Percentiles rank a stretch among this genome's conserved stretches.
Conservation (phyloP, 2,113 vertebrate species). For the Gavia stellata region DNA sequence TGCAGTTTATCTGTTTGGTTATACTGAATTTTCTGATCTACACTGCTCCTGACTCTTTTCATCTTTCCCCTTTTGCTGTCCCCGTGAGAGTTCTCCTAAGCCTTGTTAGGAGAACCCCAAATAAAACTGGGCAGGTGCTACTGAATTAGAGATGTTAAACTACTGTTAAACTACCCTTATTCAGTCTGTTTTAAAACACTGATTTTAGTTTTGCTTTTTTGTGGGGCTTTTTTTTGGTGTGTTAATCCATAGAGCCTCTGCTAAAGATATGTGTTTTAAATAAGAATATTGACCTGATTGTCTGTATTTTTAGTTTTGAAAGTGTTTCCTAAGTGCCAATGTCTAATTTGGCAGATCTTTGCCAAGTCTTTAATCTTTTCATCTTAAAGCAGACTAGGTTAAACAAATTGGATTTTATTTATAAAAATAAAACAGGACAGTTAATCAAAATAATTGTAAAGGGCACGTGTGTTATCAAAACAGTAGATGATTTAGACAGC, state of each 20-base stretch:
- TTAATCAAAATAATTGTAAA: neutral
- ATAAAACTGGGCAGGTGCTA: neutral
- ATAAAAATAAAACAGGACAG: neutral
- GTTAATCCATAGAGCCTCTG: neutral
- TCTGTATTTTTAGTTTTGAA: neutral
- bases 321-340: fast-evolving
- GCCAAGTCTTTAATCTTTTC: neutral
- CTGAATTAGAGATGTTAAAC: neutral
- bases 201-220: neutral
- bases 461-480: conserved; percentile 17
- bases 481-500: neutral
- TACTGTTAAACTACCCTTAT: neutral
- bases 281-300: neutral
- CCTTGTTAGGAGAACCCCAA: neutral
- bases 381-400: neutral
- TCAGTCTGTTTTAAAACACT: neutral
- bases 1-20: neutral
- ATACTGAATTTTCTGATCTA: neutral
- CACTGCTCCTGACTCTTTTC: neutral
- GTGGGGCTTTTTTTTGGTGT: neutral
- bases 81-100: neutral
- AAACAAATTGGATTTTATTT: neutral
- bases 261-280: neutral
- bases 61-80: neutral
- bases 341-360: neutral